phyloP scores from a whole-genome alignment of 2,797 vertebrate genomes.

The Micromesistius poutassou region DNA sequence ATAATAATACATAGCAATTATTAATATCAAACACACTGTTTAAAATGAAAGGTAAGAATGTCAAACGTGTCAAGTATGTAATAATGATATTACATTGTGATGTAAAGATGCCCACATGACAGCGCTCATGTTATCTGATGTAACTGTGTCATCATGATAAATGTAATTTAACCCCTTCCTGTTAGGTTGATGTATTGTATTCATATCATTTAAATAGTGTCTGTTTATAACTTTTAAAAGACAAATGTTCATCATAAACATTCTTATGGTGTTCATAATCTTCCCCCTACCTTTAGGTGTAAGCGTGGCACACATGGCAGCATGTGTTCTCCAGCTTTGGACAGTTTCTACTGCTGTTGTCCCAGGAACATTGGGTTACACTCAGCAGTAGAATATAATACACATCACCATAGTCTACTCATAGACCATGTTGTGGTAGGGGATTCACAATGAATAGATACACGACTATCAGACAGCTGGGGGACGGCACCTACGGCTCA shows the following conservation, averaged over 20 bases:
- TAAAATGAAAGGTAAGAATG: neutral
- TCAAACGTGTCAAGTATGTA: neutral
- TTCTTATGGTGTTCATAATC: neutral
- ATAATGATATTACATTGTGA: neutral
- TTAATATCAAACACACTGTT: neutral
- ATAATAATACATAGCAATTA: neutral
- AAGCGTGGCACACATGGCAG: constrained; percentile 45
- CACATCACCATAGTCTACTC: constrained; percentile 29
- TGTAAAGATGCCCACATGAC: neutral
- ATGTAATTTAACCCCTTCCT: neutral
- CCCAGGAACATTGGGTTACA: constrained; percentile 85
- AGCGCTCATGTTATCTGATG: neutral
- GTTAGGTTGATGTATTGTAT: neutral
- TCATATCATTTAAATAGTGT: neutral
- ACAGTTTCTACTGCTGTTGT: constrained; percentile 72
- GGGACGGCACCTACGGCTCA: constrained; percentile 94
- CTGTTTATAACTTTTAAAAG: neutral
- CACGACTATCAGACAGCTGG: constrained; percentile 89
- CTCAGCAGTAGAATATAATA: constrained; percentile 55
- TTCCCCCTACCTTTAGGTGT: constrained; percentile 27
- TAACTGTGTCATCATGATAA: neutral
- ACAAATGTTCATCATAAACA: neutral
- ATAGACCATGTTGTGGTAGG: constrained; percentile 45
- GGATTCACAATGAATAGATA: constrained; percentile 89
- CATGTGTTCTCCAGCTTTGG: constrained; percentile 63